Conservation (phyloP, 2,113 vertebrate genomes). For the Hepsetus odoe region DNA sequence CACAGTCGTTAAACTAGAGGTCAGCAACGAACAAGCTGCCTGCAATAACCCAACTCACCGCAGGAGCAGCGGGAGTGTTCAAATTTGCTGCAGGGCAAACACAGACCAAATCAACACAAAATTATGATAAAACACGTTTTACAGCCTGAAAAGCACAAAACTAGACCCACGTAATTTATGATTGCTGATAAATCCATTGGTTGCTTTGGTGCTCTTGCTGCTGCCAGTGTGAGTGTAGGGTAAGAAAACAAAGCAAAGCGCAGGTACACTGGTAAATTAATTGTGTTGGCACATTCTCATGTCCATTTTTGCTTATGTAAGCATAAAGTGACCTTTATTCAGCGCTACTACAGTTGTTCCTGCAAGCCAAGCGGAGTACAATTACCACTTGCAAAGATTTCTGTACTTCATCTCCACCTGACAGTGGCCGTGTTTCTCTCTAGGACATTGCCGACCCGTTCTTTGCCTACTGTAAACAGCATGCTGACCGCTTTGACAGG, state of each 20-base stretch:
- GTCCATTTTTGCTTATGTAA: background rate
- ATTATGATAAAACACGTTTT: too few species aligned
- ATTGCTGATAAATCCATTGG: too few species aligned
- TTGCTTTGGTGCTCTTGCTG: too few species aligned
- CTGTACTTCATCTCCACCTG: background rate
- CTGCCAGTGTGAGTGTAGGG: background rate
- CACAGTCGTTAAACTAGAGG: too few species aligned
- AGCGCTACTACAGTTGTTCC: background rate
- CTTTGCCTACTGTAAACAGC: conserved; percentile 99
- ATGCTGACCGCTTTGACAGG: conserved; percentile 97
- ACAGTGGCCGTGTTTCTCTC: background rate
- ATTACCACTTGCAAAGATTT: background rate
- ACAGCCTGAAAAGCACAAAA: too few species aligned
- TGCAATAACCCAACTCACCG: too few species aligned
- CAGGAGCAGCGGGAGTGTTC: too few species aligned
- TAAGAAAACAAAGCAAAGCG: background rate
- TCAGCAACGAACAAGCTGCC: too few species aligned
- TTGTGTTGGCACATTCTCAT: background rate
- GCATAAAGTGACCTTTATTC: background rate
- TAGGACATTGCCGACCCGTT: conserved; percentile 99
- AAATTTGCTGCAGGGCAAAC: too few species aligned
- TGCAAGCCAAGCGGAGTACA: too few species aligned
- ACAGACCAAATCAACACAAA: too few species aligned
- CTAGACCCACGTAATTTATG: too few species aligned
- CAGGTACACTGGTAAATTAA: background rate